Evolutionary conservation across 1,140 invertebrate genomes (phyloP).

Genomic region (Plodia interpunctella): DNA sequence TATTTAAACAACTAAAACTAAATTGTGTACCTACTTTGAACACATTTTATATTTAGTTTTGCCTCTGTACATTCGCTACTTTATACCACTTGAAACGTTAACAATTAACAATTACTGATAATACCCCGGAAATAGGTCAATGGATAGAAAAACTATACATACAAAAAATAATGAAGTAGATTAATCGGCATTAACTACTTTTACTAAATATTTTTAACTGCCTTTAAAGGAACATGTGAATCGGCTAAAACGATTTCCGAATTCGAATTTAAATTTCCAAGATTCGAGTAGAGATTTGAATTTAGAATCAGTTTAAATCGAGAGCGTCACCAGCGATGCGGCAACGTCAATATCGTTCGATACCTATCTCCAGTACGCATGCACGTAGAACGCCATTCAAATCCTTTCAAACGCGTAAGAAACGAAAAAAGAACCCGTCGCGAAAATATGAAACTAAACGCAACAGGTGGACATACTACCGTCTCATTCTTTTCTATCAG

Average conservation of each 20-base stretch:
- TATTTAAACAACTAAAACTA: no score
- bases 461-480: conserved; percentile 72
- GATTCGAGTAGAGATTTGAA: conserved; percentile 12
- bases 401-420: conserved; percentile 60
- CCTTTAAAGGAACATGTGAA: neutral
- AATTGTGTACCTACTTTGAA: no score
- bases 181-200: no score
- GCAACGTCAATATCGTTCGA: conserved; percentile 56
- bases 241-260: neutral
- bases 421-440: conserved; percentile 64
- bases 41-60: no score
- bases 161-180: no score
- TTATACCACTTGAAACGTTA: no score
- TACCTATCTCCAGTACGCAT: conserved; percentile 64
- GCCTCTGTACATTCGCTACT: no score
- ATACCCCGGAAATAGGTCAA: no score
- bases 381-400: conserved; percentile 56
- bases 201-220: no score
- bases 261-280: neutral
- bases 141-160: no score
- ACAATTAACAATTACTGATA: no score
- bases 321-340: conserved; percentile 19
- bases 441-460: conserved; percentile 66
- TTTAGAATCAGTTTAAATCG: conserved; percentile 44
- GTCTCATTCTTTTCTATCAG: conserved; percentile 73